phyloP scores from a whole-genome alignment of 2,888 invertebrate species.

The Trachelus stipa region DNA sequence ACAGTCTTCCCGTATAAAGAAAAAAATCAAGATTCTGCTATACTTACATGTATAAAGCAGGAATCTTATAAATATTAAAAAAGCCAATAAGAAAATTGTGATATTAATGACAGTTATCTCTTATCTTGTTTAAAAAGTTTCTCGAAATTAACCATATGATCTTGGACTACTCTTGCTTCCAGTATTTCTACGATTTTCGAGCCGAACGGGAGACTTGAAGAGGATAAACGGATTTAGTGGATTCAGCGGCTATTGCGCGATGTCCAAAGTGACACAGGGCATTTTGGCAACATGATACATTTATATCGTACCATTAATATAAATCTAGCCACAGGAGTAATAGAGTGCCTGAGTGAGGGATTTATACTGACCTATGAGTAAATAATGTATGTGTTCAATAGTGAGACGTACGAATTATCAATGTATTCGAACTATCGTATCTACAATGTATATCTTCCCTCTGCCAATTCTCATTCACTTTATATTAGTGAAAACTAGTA shows the following conservation, averaged over 20 bases:
- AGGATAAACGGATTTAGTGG: conserved; percentile 48
- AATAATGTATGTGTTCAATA: conserved; percentile 39
- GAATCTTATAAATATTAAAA: too few species aligned
- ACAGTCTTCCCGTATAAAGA: too few species aligned
- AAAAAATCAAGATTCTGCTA: too few species aligned
- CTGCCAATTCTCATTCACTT: conserved; percentile 52
- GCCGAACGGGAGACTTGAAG: conserved; percentile 63
- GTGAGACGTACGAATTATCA: conserved; percentile 28
- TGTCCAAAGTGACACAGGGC: not conserved
- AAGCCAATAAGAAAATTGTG: too few species aligned
- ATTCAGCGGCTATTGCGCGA: conserved; percentile 34
- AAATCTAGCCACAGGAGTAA: conserved; percentile 59
- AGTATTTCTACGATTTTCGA: conserved; percentile 64
- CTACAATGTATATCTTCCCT: conserved; percentile 28
- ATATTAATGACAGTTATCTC: too few species aligned
- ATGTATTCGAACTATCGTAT: conserved; percentile 35
- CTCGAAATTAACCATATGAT: too few species aligned
- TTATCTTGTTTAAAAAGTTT: too few species aligned
- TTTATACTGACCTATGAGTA: conserved; percentile 40
- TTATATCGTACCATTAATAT: conserved; percentile 48
- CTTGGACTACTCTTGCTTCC: conserved; percentile 12
- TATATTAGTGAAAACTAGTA: conserved; percentile 56
- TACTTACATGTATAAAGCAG: too few species aligned
- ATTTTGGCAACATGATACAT: conserved; percentile 48
- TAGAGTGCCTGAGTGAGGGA: conserved; percentile 64